A percentile compares a stretch with the other conserved stretches of the same genome.
phyloP scores from a whole-genome alignment of 2,113 vertebrate species.

The Scalopus aquaticus region DNA sequence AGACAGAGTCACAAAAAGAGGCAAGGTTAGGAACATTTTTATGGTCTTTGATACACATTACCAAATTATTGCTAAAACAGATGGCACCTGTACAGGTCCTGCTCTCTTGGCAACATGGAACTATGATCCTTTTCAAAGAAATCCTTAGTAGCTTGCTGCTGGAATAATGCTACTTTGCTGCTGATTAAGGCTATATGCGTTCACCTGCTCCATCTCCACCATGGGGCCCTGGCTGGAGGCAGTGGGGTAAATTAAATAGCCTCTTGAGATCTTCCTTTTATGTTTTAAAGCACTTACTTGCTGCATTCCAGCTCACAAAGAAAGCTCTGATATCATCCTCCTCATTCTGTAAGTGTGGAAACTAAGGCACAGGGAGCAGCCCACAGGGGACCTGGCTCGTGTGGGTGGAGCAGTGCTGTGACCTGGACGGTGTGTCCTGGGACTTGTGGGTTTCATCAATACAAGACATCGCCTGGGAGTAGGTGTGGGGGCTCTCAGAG shows the following conservation, averaged over 20 bases:
- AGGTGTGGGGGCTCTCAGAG: background rate
- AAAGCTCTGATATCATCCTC: background rate
- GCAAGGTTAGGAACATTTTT: background rate
- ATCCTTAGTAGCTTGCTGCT: background rate
- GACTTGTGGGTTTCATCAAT: background rate
- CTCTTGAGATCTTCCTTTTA: background rate
- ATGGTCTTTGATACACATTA: background rate
- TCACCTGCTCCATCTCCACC: background rate
- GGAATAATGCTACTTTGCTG: background rate
- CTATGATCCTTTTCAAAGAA: background rate
- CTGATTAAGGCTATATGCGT: background rate
- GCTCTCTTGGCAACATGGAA: background rate
- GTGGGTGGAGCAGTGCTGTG: no score
- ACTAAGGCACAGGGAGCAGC: background rate
- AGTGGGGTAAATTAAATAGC: no score
- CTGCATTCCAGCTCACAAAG: background rate
- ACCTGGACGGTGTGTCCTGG: background rate
- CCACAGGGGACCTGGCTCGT: no score
- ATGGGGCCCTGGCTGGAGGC: background rate
- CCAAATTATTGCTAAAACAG: background rate
- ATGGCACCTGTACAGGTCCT: background rate
- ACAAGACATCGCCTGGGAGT: rapidly evolving
- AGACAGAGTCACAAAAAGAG: background rate
- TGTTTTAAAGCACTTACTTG: background rate
- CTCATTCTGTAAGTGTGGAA: background rate